Evolutionary conservation across 2,797 vertebrate genomes (phyloP), one percentile per base, ranked within the genome.

Genomic region (Gymnothorax reevesii): DNA sequence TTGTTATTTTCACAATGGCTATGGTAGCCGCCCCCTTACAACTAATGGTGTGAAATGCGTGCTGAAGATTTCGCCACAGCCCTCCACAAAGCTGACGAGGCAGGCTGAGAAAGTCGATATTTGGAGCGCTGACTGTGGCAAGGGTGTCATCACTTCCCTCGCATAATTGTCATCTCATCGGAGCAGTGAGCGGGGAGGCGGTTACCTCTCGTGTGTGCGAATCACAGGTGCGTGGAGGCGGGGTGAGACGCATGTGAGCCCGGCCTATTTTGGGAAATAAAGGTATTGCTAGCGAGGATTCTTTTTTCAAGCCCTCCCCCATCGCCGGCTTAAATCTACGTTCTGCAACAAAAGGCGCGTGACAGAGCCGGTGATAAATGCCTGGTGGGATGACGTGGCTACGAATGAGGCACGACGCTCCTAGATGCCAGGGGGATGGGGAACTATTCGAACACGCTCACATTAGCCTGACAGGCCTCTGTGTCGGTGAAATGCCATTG

Each of bases 401-500:
- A 20, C 6, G 42, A 54, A 54, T 54, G 75, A 54, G 54, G 49
- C 49, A 7, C 22, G 75, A 79, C n/a, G 75, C 22, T 79, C 75
- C 22, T 17, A 75, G 87, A 83, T 87, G 73, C 82, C 73, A 20
- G 33, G 69, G 85, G n/a, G 85, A 84, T 86, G 83, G 87, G 89
- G 75, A 57, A 82, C 64, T 59, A 83, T 75, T 62, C 54, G 82
- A 62, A 59, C 3, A 84, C 55, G 83, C 75, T 85, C 52, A 69
- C 84, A 17, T 85, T 62, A 77, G 85, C 57, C 15, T 59, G 60
- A 55, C 62, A 49, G 27, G 79, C 60, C 82, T 66, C 60, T 83
- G 77, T 0, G 13, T 77, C 88, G 82, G 86, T 82, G 66, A 90
- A 90, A 91, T 91, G 90, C 89, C 89, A 91, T 15, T 57, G 20